Conservation (phyloP, 1,140 invertebrate species). For the Lepidostoma basale region DNA sequence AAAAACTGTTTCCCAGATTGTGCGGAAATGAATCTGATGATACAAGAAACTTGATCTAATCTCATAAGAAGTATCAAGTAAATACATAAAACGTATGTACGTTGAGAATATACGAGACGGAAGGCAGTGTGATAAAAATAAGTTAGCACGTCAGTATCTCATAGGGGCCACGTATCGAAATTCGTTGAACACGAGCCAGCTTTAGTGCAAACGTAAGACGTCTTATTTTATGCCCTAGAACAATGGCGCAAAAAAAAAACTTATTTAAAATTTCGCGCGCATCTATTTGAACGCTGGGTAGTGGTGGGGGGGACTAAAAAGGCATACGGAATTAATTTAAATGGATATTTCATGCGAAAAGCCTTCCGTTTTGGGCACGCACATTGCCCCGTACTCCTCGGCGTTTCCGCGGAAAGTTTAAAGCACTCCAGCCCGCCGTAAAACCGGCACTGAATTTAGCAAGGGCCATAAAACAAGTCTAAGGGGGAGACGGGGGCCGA, state of each 20-base stretch:
- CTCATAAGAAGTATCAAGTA: too few relatives aligned
- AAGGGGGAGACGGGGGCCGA: slow-evolving; percentile 20
- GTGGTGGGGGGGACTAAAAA: neutral
- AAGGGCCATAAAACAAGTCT: slow-evolving; percentile 41
- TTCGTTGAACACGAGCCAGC: too few relatives aligned
- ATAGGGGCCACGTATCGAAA: too few relatives aligned
- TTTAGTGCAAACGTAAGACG: too few relatives aligned
- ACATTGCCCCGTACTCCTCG: neutral
- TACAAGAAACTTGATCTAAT: too few relatives aligned
- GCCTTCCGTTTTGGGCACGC: slow-evolving; percentile 12
- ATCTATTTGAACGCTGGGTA: neutral
- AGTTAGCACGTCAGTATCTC: too few relatives aligned
- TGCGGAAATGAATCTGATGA: too few relatives aligned
- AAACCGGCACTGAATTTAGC: slow-evolving; percentile 42
- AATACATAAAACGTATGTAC: too few relatives aligned
- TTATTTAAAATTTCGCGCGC: neutral
- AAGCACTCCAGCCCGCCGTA: slow-evolving; percentile 33
- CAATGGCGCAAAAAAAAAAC: neutral
- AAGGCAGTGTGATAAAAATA: too few relatives aligned
- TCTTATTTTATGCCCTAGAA: neutral
- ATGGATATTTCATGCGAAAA: slow-evolving; percentile 34
- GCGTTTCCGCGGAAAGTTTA: slow-evolving; percentile 17
- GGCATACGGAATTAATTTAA: slow-evolving; percentile 31
- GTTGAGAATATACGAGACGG: too few relatives aligned
- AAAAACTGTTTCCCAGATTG: too few relatives aligned